Evolutionary conservation across 2,797 vertebrate genomes (phyloP).

Genomic region (Enteromius afrohamiltoni): DNA sequence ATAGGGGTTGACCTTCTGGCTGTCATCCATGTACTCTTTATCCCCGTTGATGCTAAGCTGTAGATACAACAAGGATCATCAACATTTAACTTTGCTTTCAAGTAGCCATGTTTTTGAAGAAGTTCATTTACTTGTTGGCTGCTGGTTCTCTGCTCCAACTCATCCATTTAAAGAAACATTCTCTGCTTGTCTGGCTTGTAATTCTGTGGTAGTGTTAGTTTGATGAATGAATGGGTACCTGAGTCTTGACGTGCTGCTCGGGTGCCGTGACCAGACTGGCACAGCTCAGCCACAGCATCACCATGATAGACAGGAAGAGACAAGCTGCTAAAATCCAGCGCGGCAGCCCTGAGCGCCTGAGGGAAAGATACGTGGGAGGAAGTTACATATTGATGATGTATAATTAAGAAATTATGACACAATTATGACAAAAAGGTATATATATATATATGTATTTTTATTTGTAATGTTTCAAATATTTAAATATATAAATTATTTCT

Average conservation of each 20-base stretch:
- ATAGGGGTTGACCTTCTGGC: slow-evolving; percentile 79
- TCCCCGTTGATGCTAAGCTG: slow-evolving; percentile 92
- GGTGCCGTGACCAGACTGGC: slow-evolving; percentile 93
- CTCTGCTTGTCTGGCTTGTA: neutral
- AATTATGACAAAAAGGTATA: no score
- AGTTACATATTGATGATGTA: neutral
- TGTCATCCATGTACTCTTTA: slow-evolving; percentile 86
- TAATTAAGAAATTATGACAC: neutral
- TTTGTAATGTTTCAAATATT: neutral
- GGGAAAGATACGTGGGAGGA: slow-evolving; percentile 35
- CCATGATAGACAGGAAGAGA: slow-evolving; percentile 94
- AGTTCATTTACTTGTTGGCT: neutral
- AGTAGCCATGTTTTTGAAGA: neutral
- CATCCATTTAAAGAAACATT: neutral
- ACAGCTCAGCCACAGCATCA: slow-evolving; percentile 97
- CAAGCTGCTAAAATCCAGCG: slow-evolving; percentile 95
- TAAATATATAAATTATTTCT: neutral
- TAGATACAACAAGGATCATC: slow-evolving; percentile 7
- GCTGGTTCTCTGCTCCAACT: neutral
- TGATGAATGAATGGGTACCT: slow-evolving; percentile 75
- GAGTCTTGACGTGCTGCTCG: slow-evolving; percentile 90
- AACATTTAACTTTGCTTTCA: neutral
- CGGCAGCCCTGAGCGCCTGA: slow-evolving; percentile 92
- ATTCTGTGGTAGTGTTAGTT: neutral
- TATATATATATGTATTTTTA: no score